phyloP scores from a whole-genome alignment of 2,888 invertebrate species.

The Oscheius myriophilus region DNA sequence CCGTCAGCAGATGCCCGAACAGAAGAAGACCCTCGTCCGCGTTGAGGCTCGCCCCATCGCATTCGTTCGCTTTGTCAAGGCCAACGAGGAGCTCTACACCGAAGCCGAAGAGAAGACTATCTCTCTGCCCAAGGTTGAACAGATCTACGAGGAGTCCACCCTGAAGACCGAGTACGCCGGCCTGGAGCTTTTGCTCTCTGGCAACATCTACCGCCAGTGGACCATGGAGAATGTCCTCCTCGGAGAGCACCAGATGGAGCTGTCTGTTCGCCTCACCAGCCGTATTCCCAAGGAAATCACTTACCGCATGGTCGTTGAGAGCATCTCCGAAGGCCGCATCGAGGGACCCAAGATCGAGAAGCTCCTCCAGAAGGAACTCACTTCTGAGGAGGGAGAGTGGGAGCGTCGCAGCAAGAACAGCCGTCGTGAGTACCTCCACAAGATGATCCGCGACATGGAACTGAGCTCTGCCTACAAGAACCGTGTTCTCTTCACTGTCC shows the following conservation, averaged over 20 bases:
- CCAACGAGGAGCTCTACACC: constrained; percentile 31
- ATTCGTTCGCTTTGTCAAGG: constrained; percentile 36
- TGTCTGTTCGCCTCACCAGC: constrained; percentile 8
- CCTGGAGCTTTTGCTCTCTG: constrained; percentile 43
- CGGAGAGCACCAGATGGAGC: constrained; percentile 24
- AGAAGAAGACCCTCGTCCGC: constrained; percentile 46
- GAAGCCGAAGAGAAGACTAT: constrained; percentile 60
- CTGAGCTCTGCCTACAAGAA: constrained; percentile 33
- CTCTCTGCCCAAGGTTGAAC: constrained; percentile 40
- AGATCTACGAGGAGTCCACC: constrained; percentile 36
- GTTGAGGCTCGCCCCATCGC: constrained; percentile 50
- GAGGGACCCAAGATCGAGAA: constrained; percentile 25
- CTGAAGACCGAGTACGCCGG: constrained; percentile 40
- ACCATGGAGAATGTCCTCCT: constrained; percentile 46
- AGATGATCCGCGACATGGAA: constrained; percentile 39
- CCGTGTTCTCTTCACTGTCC: constrained; percentile 32
- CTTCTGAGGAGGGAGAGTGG: constrained; percentile 15
- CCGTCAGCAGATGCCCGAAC: constrained; percentile 38
- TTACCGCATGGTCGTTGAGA: constrained; percentile 8
- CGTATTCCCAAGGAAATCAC: constrained; percentile 29
- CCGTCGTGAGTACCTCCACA: constrained; percentile 28
- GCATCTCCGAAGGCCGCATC: constrained; percentile 5
- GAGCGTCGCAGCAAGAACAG: constrained; percentile 13
- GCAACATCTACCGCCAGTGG: constrained; percentile 45
- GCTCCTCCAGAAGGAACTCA: constrained; percentile 13